Conservation (phyloP, 2,888 invertebrate genomes). For the Pollenia amentaria region DNA sequence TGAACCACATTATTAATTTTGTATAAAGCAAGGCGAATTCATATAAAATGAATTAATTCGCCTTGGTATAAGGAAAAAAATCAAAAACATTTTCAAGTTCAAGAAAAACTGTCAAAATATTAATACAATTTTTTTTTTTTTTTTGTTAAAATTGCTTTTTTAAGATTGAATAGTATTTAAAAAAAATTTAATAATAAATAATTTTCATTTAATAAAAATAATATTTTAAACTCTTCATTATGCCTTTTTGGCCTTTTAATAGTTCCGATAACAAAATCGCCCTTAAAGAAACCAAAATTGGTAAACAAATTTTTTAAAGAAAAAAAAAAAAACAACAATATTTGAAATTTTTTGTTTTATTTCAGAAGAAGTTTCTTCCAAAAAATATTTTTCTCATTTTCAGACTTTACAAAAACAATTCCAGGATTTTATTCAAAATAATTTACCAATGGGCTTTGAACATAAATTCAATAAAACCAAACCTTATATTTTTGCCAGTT, state of each 20-base stretch:
- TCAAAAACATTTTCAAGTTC: too few relatives aligned
- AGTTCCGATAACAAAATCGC: not conserved
- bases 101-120: too few relatives aligned
- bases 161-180: too few relatives aligned
- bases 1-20: too few relatives aligned
- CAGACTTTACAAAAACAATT: slow-evolving; percentile 74
- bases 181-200: too few relatives aligned
- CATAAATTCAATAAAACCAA: slow-evolving; percentile 74
- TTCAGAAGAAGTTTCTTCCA: not conserved
- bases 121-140: too few relatives aligned
- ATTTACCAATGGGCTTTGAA: slow-evolving; percentile 77
- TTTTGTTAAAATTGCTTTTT: too few relatives aligned
- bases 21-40: too few relatives aligned
- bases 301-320: not conserved
- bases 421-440: slow-evolving; percentile 75
- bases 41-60: too few relatives aligned
- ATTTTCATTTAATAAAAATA: too few relatives aligned
- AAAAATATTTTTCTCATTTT: not conserved
- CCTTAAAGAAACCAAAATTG: not conserved
- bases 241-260: slow-evolving; percentile 34
- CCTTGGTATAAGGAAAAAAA: too few relatives aligned
- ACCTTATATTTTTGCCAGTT: slow-evolving; percentile 76
- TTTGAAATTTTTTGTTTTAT: not conserved
- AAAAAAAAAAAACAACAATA: slow-evolving; percentile 10
- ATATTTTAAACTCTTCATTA: not conserved